These are phyloP conservation scores for Empidonax traillii DNA, from an alignment of 2,113 vertebrate species.

Conservation along the genomic window DNA sequence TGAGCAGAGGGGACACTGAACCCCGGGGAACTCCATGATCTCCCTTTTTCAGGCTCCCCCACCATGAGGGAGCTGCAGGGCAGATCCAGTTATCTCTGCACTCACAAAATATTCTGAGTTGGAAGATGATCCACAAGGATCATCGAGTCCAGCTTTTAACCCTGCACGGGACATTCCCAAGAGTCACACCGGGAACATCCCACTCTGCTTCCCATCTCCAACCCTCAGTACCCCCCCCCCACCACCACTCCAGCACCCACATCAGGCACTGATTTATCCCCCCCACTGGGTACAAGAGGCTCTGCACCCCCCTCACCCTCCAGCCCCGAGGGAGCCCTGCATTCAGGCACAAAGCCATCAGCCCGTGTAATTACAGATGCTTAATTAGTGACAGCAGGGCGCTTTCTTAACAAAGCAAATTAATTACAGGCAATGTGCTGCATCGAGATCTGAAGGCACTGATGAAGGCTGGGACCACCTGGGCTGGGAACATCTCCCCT, in stretches of 20 bases:
- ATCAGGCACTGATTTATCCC: neutral
- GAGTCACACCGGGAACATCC: neutral
- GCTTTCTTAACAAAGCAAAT: conserved; percentile 18
- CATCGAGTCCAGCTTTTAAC: neutral
- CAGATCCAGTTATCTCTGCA: neutral
- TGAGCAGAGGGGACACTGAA: neutral
- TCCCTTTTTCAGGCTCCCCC: neutral
- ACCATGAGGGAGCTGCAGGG: neutral
- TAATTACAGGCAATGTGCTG: neutral
- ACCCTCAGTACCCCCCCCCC: neutral
- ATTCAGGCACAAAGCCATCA: neutral
- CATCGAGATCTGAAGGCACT: neutral
- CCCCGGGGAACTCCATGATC: rapidly evolving
- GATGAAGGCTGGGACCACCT: neutral
- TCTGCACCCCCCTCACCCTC: neutral
- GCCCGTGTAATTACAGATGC: neutral
- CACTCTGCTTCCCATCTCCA: neutral
- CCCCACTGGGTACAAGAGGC: rapidly evolving
- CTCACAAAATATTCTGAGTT: neutral
- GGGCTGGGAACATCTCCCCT: neutral
- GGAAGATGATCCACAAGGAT: neutral
- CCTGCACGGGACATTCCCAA: neutral
- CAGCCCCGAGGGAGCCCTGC: neutral
- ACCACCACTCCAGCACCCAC: neutral
- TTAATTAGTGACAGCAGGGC: conserved; percentile 2